Percentiles rank a stretch among this genome's conserved stretches.
These are phyloP conservation scores for Hyperopisus bebe DNA, from an alignment of 2,113 vertebrate species.

Conservation along the genomic window DNA sequence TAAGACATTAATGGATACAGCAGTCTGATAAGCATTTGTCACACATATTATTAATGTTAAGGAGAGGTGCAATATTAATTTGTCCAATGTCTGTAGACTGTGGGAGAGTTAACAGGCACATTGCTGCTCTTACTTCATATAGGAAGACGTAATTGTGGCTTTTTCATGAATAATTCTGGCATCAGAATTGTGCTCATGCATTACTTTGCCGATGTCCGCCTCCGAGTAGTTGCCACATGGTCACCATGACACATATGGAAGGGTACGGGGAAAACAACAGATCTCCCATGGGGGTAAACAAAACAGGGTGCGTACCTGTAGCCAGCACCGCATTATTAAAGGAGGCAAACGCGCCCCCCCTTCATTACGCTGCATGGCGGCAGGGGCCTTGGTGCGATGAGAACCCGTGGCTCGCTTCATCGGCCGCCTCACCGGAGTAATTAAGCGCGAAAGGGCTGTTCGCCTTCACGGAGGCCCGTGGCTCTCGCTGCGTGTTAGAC, in stretches of 20 bases:
- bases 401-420: background rate
- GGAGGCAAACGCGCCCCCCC: background rate
- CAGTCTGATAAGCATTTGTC: background rate
- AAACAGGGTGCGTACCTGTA: background rate
- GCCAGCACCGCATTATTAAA: background rate
- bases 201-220: background rate
- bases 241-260: background rate
- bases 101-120: background rate
- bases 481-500: background rate
- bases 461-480: background rate
- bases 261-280: background rate
- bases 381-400: background rate
- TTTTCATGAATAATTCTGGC: background rate
- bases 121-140: background rate
- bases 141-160: background rate
- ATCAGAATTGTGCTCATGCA: background rate
- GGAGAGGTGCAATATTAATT: background rate
- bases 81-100: background rate
- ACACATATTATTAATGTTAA: background rate
- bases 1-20: background rate
- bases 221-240: background rate
- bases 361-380: conserved; percentile 3
- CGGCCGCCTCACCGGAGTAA: conserved; percentile 28
- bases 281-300: background rate
- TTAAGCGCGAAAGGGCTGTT: conserved; percentile 24